Base-by-base conservation (phyloP, 2,888 invertebrate species). In the Branchinecta sandiegonensis region DNA sequence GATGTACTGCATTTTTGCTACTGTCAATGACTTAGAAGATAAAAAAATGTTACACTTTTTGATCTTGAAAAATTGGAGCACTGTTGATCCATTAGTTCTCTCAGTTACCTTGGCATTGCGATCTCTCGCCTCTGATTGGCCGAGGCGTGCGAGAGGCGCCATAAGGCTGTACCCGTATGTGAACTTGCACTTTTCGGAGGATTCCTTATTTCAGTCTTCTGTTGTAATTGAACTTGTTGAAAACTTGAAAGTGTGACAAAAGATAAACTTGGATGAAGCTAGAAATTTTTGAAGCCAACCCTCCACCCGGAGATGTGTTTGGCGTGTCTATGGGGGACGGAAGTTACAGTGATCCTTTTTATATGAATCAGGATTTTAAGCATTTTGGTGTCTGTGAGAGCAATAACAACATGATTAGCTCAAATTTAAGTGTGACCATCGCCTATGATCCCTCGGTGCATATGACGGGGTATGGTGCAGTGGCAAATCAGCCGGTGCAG, bases 381-480 rank as follows among this genome's bases (percentile, higher is more conserved):
- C 63, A n/a, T 17, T 56, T 56, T 23, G 23, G 10, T 56, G 23
- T 10, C 23, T 56, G 63, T 56, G 63, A 56, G 23, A 37, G 37
- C 37, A 56, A 56, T 56, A 56, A 56, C 10, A 56, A 56, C 63
- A 56, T 56, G 63, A 56, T 56, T 56, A 23, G 63, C n/a, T 23
- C 63, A n/a, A 56, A 56, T 23, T 23, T 56, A 23, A 56, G 63
- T 56, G 63, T 56, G n/a, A 56, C 63, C n/a, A 56, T 56, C 63
- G 63, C 63, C 23, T 56, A 56, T 56, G 63, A 56, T 56, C 14
- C 63, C n/a, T 56, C 63, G 10, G 63, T 23, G 23, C 23, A 56
- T 11, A 56, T 8, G n/a, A 56, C 12, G n/a, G 63, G 63, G 8
- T 23, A 56, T 56, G 37, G 37, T 37, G 37, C 37, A 37, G 37